A percentile compares a stretch with the other conserved stretches of the same genome.
Evolutionary conservation across 2,113 vertebrate species (phyloP).

Genomic region (Paradisaea rubra): DNA sequence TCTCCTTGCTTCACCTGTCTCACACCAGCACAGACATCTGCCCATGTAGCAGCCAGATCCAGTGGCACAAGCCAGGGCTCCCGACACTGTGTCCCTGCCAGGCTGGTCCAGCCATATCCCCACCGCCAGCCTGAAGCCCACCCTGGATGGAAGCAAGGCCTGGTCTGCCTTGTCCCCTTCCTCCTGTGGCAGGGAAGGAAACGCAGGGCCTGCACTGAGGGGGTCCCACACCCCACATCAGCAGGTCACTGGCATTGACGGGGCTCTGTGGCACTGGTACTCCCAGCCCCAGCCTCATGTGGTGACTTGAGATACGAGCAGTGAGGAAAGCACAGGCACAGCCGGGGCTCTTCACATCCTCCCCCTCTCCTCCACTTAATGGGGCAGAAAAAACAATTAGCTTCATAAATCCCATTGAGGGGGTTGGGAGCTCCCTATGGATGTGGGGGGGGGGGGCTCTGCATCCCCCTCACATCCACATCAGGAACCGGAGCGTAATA

Average conservation of each 20-base stretch:
- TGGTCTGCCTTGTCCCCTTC: background rate
- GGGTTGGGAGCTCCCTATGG: background rate
- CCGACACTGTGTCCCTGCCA: fast-evolving
- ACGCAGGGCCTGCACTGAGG: fast-evolving
- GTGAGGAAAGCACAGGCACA: background rate
- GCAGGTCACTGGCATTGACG: background rate
- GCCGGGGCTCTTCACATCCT: background rate
- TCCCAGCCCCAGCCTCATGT: background rate
- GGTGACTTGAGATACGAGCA: background rate
- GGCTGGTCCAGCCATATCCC: background rate
- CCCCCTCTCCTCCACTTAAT: constrained; percentile 24
- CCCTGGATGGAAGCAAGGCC: fast-evolving
- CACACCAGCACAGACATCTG: background rate
- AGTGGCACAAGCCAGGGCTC: background rate
- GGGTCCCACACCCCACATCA: background rate
- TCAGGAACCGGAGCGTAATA: background rate
- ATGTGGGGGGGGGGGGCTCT: background rate
- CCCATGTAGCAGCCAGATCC: fast-evolving
- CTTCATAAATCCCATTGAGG: background rate
- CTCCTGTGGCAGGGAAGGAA: background rate
- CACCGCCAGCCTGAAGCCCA: fast-evolving
- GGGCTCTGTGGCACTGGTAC: background rate
- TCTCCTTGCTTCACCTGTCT: background rate
- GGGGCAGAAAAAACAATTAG: constrained; percentile 55
- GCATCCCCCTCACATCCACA: background rate